A percentile compares a stretch with the other conserved stretches of the same genome.
Evolutionary conservation across 1,140 invertebrate species (phyloP).

Genomic region (Maniola jurtina): DNA sequence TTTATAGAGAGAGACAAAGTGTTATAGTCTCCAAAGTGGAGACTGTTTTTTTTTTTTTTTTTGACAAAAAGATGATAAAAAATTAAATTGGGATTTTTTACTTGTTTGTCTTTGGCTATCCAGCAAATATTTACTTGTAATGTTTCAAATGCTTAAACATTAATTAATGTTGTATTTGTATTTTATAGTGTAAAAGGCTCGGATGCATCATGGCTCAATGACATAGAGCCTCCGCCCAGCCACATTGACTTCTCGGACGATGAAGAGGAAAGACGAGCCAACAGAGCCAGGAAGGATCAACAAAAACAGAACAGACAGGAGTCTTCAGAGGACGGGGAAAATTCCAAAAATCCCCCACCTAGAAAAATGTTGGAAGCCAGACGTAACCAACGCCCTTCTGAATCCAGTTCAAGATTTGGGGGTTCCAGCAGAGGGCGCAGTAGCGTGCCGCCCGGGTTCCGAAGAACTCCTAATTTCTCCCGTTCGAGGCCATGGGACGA

Average conservation of each 20-base stretch:
- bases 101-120: too few species aligned
- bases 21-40: too few species aligned
- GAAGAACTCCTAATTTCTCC: constrained; percentile 44
- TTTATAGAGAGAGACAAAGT: too few species aligned
- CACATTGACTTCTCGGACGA: constrained; percentile 93
- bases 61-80: too few species aligned
- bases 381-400: constrained; percentile 55
- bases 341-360: constrained; percentile 44
- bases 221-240: constrained; percentile 87
- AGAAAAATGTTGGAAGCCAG: constrained; percentile 46
- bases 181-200: constrained; percentile 84
- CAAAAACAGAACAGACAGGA: constrained; percentile 42
- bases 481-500: constrained; percentile 38
- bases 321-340: constrained; percentile 45
- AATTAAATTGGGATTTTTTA: too few species aligned
- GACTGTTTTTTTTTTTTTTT: too few species aligned
- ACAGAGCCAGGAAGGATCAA: constrained; percentile 61
- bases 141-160: neutral
- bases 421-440: constrained; percentile 55
- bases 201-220: constrained; percentile 91
- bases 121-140: too few species aligned
- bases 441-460: constrained; percentile 42
- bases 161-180: neutral
- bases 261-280: constrained; percentile 85
- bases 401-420: constrained; percentile 65